These are phyloP conservation scores for Phaethon lepturus DNA, from an alignment of 2,113 vertebrate genomes.

Conservation along the genomic window DNA sequence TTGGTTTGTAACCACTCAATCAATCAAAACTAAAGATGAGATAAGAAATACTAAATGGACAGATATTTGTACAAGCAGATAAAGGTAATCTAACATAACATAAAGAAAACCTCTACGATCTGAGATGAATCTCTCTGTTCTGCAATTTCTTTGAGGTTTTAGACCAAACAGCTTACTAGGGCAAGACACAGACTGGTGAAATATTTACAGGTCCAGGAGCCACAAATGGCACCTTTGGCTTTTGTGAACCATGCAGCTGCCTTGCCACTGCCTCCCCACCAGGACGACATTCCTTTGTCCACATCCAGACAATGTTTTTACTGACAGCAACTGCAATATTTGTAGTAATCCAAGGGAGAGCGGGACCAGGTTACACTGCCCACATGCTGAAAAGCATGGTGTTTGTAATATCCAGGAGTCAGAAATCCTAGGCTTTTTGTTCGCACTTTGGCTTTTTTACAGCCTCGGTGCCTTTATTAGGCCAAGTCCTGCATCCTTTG, in stretches of 20 bases:
- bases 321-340: neutral
- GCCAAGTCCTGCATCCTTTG: neutral
- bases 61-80: conserved; percentile 4
- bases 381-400: neutral
- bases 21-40: conserved; percentile 43
- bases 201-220: neutral
- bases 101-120: neutral
- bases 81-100: conserved; percentile 1
- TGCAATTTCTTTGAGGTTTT: conserved; percentile 12
- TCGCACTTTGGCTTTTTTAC: neutral
- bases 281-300: neutral
- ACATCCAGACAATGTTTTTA: neutral
- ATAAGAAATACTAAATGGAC: neutral
- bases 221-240: neutral
- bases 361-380: neutral
- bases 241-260: neutral
- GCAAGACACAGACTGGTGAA: neutral
- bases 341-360: neutral
- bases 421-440: neutral
- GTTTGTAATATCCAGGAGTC: neutral
- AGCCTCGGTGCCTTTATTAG: neutral
- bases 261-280: neutral
- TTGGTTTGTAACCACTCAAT: conserved; percentile 60
- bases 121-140: neutral
- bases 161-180: neutral